phyloP scores from a whole-genome alignment of 2,888 invertebrate genomes.

The Cephus pygmeus region DNA sequence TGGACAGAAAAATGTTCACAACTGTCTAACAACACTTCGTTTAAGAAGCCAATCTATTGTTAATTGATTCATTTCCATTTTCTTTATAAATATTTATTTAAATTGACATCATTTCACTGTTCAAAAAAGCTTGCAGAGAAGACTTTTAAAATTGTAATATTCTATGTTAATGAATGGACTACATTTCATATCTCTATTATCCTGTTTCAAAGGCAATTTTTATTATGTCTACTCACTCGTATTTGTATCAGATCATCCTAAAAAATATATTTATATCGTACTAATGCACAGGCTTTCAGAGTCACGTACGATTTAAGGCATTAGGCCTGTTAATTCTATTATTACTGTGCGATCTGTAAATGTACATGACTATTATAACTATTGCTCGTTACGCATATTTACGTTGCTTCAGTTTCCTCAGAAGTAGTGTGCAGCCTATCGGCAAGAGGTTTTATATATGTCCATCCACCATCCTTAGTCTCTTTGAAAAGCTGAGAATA shows the following conservation, averaged over 20 bases:
- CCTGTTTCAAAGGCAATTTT: background rate
- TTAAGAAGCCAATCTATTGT: background rate
- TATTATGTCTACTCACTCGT: background rate
- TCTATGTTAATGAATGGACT: background rate
- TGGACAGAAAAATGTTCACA: background rate
- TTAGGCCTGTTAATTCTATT: constrained; percentile 1
- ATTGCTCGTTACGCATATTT: constrained; percentile 28
- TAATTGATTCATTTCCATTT: background rate
- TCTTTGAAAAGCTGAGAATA: constrained; percentile 74
- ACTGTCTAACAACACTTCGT: background rate
- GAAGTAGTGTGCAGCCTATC: constrained; percentile 61
- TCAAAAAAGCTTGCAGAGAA: background rate
- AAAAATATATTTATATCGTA: background rate
- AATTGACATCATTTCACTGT: background rate
- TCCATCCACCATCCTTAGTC: constrained; percentile 76
- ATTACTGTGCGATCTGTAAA: constrained; percentile 12
- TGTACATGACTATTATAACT: constrained; percentile 24
- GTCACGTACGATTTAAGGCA: constrained; percentile 5
- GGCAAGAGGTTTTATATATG: constrained; percentile 69
- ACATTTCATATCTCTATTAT: background rate
- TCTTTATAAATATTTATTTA: background rate
- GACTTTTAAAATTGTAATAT: background rate
- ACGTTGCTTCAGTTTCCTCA: constrained; percentile 33
- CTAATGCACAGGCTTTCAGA: constrained; percentile 1
- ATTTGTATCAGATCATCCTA: background rate